Evolutionary conservation across 2,797 vertebrate species (phyloP), one percentile per base, ranked within the genome.

Genomic region (Phataginus tetradactyla): DNA sequence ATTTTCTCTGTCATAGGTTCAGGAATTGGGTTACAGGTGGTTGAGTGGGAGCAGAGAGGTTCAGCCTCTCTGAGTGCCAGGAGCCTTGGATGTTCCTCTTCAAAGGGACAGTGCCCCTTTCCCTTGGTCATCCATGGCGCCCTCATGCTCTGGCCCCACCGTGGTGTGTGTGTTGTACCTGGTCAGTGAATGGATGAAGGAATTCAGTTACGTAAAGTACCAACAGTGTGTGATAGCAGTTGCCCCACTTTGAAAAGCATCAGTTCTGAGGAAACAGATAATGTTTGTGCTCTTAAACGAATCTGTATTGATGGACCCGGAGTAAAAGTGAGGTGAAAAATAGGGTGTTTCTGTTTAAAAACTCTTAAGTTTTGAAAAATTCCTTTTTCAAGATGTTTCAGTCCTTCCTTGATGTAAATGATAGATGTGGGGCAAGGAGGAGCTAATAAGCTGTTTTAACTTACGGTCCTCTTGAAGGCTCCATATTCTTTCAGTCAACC

Each of bases 331-430:
- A 75, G 20, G 20, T 45, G 49, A 45, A 74, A 45, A 49, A 17
- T 17, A 32, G 27, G 39, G 20, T 27, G 4, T 72, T 75, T 64
- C 25, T 39, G n/a, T 64, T 42, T 93, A 45, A 51, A 45, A 18
- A 64, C 83, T 45, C 18, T 5, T 5, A 1, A 29, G 2, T 23
- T 86, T 53, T 51, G 10, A 32, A n/a, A n/a, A 75, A 51, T 12
- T 21, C 45, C 21, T 37, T 93, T 63, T 34, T n/a, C n/a, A 91
- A 42, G 32, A 2, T 61, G 5, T 77, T 81, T 81, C 8, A n/a
- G 27, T 64, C 83, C 53, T 92, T 85, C 49, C 13, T 61, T 66
- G 53, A 49, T 86, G 5, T 49, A 87, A 63, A 51, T 92, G 88
- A 45, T 2, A 29, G 14, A 37, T 34, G 37, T 20, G 21, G 27